A percentile compares a stretch with the other conserved stretches of the same genome.
phyloP scores from a whole-genome alignment of 2,797 vertebrate species.

The Urosaurus nigricauda region DNA sequence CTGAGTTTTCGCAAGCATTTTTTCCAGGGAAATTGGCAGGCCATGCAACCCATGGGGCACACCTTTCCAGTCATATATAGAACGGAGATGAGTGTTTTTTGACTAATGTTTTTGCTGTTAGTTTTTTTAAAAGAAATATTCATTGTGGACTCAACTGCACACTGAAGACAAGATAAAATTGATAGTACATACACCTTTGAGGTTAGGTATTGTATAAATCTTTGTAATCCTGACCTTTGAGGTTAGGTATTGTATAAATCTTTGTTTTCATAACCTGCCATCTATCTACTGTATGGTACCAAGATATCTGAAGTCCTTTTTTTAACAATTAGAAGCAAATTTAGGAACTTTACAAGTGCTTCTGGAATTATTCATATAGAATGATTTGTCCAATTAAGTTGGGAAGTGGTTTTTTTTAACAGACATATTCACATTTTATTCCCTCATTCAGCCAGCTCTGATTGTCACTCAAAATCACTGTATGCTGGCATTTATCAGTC shows the following conservation, averaged over 20 bases:
- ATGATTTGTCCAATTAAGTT: conserved; percentile 32
- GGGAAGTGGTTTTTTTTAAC: conserved; percentile 14
- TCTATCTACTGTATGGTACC: neutral
- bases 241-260: neutral
- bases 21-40: too few species aligned
- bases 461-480: conserved; percentile 24
- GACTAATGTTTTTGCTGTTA: neutral
- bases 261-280: neutral
- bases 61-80: too few species aligned
- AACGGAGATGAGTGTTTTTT: neutral
- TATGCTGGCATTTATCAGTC: conserved; percentile 1
- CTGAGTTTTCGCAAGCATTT: too few species aligned
- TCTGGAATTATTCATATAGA: conserved; percentile 23
- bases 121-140: neutral
- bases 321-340: conserved; percentile 11
- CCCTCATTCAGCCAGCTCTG: neutral
- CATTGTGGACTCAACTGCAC: neutral
- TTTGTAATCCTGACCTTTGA: neutral
- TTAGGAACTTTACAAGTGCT: neutral
- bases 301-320: neutral
- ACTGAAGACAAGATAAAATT: neutral
- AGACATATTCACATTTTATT: conserved; percentile 1
- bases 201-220: neutral
- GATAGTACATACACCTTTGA: neutral
- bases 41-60: too few species aligned